Percentiles rank a stretch among this genome's conserved stretches.
These are phyloP conservation scores for Strix uralensis DNA, from an alignment of 2,113 vertebrate species.

Conservation along the genomic window DNA sequence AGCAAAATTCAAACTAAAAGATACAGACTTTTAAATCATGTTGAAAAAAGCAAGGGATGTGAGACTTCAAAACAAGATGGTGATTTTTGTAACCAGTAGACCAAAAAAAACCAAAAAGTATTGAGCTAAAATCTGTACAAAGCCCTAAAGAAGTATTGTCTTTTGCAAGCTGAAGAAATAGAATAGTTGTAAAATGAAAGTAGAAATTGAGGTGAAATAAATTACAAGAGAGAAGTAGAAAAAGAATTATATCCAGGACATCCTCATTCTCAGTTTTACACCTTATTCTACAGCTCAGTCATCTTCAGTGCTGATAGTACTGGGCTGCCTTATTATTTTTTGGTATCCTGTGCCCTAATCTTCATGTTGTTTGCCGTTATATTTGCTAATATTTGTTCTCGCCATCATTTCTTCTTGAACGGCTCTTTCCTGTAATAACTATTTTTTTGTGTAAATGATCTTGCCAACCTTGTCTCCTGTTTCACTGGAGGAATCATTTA, in stretches of 20 bases:
- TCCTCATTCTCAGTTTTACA: not conserved
- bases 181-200: not conserved
- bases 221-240: not conserved
- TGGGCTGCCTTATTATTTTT: not conserved
- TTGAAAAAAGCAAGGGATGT: not conserved
- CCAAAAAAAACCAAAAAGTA: not conserved
- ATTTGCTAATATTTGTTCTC: not conserved
- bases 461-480: not conserved
- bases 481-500: slow-evolving; percentile 3
- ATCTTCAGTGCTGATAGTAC: not conserved
- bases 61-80: not conserved
- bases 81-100: not conserved
- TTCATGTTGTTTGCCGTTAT: not conserved
- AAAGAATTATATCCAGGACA: not conserved
- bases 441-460: not conserved
- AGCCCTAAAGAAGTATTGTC: not conserved
- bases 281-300: not conserved
- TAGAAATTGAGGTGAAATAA: not conserved
- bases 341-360: not conserved
- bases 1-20: not conserved
- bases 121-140: not conserved
- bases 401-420: not conserved
- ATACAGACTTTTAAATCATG: not conserved
- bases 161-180: not conserved
- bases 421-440: not conserved